phyloP scores from a whole-genome alignment of 2,888 invertebrate genomes.

The Scrobipalpa atriplicella region DNA sequence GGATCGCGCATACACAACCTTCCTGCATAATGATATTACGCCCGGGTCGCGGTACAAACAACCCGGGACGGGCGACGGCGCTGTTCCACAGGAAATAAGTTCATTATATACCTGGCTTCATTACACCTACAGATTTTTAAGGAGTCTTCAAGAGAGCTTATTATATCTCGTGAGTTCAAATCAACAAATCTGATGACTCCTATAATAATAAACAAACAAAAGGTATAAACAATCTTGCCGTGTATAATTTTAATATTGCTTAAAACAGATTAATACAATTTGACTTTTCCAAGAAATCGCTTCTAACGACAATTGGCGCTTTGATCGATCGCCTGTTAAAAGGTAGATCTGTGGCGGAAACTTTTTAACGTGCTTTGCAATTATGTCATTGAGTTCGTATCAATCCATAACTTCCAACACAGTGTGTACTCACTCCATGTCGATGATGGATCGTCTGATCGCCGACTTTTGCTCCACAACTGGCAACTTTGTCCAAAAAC shows the following conservation, averaged over 20 bases:
- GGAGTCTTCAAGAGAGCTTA: neutral
- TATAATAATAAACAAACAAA: too few species aligned
- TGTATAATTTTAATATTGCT: too few species aligned
- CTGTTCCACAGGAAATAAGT: neutral
- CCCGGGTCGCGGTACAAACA: conserved; percentile 16
- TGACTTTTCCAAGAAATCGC: neutral
- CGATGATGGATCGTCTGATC: conserved; percentile 16
- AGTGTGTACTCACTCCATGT: neutral
- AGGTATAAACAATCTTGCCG: too few species aligned
- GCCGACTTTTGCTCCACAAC: conserved; percentile 24
- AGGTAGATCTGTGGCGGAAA: neutral
- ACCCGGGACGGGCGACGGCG: conserved; percentile 8
- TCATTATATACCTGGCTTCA: neutral
- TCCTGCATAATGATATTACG: conserved; percentile 35
- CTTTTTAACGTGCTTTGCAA: neutral
- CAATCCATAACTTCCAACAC: conserved; percentile 18
- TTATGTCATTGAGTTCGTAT: conserved; percentile 7
- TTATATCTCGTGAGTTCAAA: neutral
- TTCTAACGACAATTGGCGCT: neutral
- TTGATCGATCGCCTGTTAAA: conserved; percentile 3
- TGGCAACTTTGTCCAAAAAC: conserved; percentile 24
- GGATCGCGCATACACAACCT: conserved; percentile 51
- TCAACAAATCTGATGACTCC: neutral
- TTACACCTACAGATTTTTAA: neutral
- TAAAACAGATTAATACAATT: neutral